A percentile compares a stretch with the other conserved stretches of the same genome.
Conservation (phyloP, 2,797 vertebrate genomes). For the Molossus molossus region DNA sequence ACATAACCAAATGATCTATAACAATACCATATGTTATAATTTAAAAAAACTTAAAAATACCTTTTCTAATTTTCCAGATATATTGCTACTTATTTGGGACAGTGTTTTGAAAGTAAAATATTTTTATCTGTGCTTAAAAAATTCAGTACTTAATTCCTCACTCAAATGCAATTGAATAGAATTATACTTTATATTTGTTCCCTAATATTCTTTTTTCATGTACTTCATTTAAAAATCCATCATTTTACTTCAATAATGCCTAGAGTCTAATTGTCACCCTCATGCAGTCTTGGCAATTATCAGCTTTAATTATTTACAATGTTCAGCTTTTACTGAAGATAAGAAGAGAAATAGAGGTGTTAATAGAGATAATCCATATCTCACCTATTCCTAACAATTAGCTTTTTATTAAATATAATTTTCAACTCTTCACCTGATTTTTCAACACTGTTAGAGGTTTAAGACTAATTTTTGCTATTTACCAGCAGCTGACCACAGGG, state of each 20-base stretch:
- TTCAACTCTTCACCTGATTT: constrained; percentile 5
- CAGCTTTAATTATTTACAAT: constrained; percentile 62
- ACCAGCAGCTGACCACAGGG: not conserved
- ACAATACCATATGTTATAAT: not conserved
- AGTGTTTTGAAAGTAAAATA: constrained; percentile 8
- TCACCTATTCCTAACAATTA: constrained; percentile 5
- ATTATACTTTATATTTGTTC: constrained; percentile 15
- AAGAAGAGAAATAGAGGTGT: not conserved
- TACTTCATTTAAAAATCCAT: constrained; percentile 10
- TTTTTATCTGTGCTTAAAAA: not conserved
- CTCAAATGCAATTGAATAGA: not conserved
- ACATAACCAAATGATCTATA: not conserved
- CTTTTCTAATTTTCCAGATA: constrained; percentile 17
- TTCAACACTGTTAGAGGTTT: not conserved
- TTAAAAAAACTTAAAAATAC: not conserved
- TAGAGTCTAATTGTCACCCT: not conserved
- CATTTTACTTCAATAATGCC: not conserved
- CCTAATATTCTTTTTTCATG: not conserved
- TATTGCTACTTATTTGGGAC: not conserved
- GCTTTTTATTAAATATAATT: constrained; percentile 72
- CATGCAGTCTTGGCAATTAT: not conserved
- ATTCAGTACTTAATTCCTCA: not conserved
- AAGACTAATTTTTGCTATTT: constrained; percentile 25
- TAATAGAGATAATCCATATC: constrained; percentile 54
- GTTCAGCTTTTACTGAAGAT: not conserved